phyloP scores from a whole-genome alignment of 2,113 vertebrate genomes.

The human (Homo sapiens) region DNA sequence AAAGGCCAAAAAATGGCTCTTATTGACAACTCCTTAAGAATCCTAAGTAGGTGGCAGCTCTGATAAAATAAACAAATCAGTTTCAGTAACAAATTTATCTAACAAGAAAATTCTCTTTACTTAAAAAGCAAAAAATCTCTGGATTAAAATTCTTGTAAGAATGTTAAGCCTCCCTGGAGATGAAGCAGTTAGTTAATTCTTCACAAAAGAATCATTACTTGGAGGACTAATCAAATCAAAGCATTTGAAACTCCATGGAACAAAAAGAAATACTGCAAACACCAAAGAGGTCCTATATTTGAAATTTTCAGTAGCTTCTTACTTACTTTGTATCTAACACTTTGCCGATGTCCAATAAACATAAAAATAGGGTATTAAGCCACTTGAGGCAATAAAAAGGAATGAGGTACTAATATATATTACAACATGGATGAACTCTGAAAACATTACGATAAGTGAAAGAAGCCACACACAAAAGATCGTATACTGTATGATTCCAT shows the following conservation, averaged over 20 bases:
- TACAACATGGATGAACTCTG: background rate
- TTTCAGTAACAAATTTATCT: constrained; percentile 26
- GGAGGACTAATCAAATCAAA: background rate
- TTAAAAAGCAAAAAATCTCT: background rate
- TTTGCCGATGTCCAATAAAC: background rate
- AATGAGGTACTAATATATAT: background rate
- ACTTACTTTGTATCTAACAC: constrained; percentile 1
- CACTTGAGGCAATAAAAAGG: constrained; percentile 20
- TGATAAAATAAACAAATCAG: background rate
- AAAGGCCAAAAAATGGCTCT: background rate
- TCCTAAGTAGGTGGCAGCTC: background rate
- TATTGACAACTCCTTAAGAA: background rate
- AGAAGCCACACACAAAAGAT: background rate
- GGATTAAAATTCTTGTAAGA: constrained; percentile 27
- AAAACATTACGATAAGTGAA: constrained; percentile 49
- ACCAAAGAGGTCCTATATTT: background rate
- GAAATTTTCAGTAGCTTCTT: background rate
- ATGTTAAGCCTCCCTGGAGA: constrained; percentile 9
- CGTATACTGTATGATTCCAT: background rate
- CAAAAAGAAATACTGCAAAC: constrained; percentile 20
- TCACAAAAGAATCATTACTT: background rate
- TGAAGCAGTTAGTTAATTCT: constrained; percentile 19
- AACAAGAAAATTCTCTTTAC: constrained; percentile 14
- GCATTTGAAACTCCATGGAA: background rate
- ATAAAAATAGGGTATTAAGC: constrained; percentile 7